Evolutionary conservation across 2,113 vertebrate species (phyloP), one percentile per base, ranked within the genome.

Genomic region (Pomatostomus ruficeps): DNA sequence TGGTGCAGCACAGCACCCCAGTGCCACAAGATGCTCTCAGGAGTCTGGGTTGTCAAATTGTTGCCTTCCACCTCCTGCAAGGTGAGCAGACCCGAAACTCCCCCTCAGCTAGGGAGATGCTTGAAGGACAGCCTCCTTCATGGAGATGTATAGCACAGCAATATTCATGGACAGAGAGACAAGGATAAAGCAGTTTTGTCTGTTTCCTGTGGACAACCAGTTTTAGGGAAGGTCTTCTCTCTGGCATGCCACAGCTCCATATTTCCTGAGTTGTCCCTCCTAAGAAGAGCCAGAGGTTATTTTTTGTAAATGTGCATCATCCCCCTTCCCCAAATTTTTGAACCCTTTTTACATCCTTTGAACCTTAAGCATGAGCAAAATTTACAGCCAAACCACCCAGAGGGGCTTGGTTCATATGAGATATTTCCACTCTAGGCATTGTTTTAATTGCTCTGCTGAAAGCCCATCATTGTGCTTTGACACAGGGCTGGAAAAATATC

Each of bases 1-100:
- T 0, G 2, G 20, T 58, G 23, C 45, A 82, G 14, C 36, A 24
- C 31, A 45, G 40, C 24, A 54, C 7, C 14, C 12, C 31, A 74
- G 36, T 42, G 77, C 9, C 14, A 55, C 9, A n/a, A 25, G 25
- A 35, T 73, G 31, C 18, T 55, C 36, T 63, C 40, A 14, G 33
- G 14, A 3, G 10, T 36, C 24, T 4, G 1, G 10, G 15, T 28
- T 79, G 29, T 36, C 38, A 3, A 1, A 0, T 7, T 0, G 0
- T 21, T 70, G 8, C 18, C 18, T 25, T 58, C 6, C 4, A 35
- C 12, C 26, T 72, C 8, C 28, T 83, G 66, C 1, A 1, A 80
- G 20, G 6, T 63, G 35, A 59, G 25, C 48, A 72, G 58, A 57
- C 15, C 12, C 29, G 36, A 87, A 33, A 55, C 23, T 6, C 91